Evolutionary conservation across 2,113 vertebrate genomes (phyloP).

Genomic region (Osmerus mordax): DNA sequence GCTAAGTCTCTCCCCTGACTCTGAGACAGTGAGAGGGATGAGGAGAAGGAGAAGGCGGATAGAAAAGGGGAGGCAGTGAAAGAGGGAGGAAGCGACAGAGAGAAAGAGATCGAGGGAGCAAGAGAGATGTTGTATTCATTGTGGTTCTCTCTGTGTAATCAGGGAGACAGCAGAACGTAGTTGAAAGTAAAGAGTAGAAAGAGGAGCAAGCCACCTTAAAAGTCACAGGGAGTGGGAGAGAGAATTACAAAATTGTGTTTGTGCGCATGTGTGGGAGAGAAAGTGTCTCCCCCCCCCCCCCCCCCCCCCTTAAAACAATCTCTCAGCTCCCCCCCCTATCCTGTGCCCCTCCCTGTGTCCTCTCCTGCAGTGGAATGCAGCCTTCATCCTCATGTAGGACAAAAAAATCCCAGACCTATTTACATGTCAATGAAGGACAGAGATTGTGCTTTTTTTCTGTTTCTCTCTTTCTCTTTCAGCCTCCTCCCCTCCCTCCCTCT

Average conservation of each 20-base stretch:
- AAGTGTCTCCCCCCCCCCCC: no score
- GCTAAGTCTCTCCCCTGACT: not conserved
- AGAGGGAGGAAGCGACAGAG: not conserved
- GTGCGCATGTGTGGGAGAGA: no score
- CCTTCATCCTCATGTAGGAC: conserved; percentile 22
- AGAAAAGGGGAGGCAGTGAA: not conserved
- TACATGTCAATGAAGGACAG: conserved; percentile 27
- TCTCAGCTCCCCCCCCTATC: not conserved
- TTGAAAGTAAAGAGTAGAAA: no score
- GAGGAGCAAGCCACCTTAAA: not conserved
- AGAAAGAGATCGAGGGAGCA: not conserved
- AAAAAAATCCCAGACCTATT: conserved; percentile 27
- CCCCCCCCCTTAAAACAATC: no score
- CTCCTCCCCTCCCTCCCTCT: conserved; percentile 6
- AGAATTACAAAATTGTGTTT: no score
- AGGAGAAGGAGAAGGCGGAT: not conserved
- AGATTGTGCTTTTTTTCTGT: not conserved
- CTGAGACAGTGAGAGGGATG: no score
- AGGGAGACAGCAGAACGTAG: no score
- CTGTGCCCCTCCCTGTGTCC: not conserved
- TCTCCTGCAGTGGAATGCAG: not conserved
- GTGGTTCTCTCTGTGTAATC: not conserved
- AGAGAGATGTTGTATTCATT: not conserved
- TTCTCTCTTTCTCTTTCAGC: not conserved
- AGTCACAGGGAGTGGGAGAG: no score